Evolutionary conservation across 2,888 invertebrate species (phyloP), one percentile per base, ranked within the genome.

Genomic region (Brachyptera putata): DNA sequence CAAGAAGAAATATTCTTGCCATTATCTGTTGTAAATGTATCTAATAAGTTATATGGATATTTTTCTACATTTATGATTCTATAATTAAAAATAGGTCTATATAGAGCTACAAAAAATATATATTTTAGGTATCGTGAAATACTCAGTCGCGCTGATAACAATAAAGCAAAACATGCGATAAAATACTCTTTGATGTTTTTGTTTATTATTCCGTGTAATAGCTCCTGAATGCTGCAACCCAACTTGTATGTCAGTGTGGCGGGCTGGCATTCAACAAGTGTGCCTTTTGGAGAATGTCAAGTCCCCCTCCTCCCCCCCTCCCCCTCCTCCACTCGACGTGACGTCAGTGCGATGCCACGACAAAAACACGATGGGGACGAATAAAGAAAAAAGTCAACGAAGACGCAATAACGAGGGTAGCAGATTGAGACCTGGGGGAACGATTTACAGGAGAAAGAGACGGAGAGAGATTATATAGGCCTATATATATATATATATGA

Each of bases 261-360:
- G 26, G 60, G 63, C 30, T 61, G 60, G 58, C 63, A 63, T 61
- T 57, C 63, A 63, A 63, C 63, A 63, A 63, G 63, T 63, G 62
- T 57, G 36, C 22, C 36, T 30, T 56, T 57, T 41, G 39, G 58
- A 56, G 57, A 61, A 63, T 63, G 63, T 63, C 63, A 63, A 37
- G 61, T 60, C 56, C 56, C 36, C 25, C 43, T 22, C 11, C 14
- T 7, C 24, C 1, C 46, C 25, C 37, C 39, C 57, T 24, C 5
- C 22, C 49, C 50, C 46, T 36, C 53, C 34, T 25, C 49, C 50
- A 41, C 22, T 36, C 36, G 13, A n/a, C n/a, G n/a, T n/a, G n/a
- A n/a, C n/a, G n/a, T n/a, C n/a, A n/a, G n/a, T n/a, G n/a, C 16
- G n/a, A 26, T 16, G 34, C 34, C 30, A 22, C 30, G 43, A 25